Evolutionary conservation across 2,113 vertebrate genomes (phyloP).

Genomic region (Trichechus manatus): DNA sequence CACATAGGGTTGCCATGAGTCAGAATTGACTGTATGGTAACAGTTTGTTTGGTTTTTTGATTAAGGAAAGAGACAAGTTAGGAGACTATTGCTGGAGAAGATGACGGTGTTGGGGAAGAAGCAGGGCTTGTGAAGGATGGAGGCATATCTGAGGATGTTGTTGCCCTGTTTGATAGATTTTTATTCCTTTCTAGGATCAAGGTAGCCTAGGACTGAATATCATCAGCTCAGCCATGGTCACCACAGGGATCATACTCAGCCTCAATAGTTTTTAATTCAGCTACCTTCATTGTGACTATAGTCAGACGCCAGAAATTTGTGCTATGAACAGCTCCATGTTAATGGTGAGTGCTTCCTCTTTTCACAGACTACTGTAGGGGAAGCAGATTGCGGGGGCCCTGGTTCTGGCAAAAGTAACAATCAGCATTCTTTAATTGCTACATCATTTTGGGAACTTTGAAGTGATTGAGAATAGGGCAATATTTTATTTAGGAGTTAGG

Average conservation of each 20-base stretch:
- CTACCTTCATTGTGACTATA: rapidly evolving
- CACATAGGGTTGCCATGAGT: no score
- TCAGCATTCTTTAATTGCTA: background rate
- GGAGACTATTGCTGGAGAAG: background rate
- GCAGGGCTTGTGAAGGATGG: background rate
- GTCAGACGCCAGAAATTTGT: rapidly evolving
- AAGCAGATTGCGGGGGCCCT: background rate
- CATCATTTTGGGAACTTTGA: background rate
- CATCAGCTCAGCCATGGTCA: slow-evolving; percentile 42
- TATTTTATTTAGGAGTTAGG: background rate
- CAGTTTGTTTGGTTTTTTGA: background rate
- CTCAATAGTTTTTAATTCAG: rapidly evolving
- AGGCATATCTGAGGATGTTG: background rate
- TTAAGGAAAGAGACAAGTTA: background rate
- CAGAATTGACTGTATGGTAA: background rate
- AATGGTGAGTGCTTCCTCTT: slow-evolving; percentile 29
- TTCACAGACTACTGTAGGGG: background rate
- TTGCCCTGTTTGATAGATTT: background rate
- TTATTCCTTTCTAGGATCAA: slow-evolving; percentile 52
- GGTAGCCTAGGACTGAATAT: slow-evolving; percentile 65
- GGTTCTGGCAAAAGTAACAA: background rate
- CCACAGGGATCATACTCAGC: background rate
- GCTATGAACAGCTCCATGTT: rapidly evolving
- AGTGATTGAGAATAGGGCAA: background rate
- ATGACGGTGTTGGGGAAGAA: background rate